Evolutionary conservation across 2,113 vertebrate species (phyloP).

Genomic region (Plecotus auritus): DNA sequence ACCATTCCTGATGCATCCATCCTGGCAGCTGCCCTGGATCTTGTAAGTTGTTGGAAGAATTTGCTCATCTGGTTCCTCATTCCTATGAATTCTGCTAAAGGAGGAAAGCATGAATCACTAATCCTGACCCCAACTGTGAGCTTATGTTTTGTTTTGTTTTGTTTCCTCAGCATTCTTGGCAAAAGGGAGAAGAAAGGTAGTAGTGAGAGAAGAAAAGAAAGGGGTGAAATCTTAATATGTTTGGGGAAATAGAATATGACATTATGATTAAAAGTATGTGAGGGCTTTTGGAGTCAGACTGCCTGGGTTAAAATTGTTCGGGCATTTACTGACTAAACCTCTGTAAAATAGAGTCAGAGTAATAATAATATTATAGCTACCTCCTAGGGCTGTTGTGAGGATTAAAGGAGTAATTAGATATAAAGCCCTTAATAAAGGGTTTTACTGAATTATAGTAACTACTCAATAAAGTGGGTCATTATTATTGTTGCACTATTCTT

Average conservation of each 20-base stretch:
- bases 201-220: neutral
- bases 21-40: slow-evolving; percentile 94
- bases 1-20: slow-evolving; percentile 98
- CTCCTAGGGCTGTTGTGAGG: neutral
- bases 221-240: neutral
- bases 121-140: neutral
- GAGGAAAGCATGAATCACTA: neutral
- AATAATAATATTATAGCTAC: neutral
- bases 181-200: neutral
- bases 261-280: neutral
- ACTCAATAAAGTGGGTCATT: neutral
- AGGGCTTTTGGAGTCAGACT: neutral
- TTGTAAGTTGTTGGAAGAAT: slow-evolving; percentile 82
- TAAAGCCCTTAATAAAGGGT: neutral
- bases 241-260: neutral
- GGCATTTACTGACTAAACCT: neutral
- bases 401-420: neutral
- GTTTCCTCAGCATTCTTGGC: neutral
- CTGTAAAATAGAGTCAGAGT: neutral
- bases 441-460: neutral
- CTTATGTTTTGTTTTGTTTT: neutral
- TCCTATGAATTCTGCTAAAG: neutral
- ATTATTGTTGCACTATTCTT: neutral
- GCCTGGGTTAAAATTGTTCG: neutral
- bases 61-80: neutral